phyloP scores from a whole-genome alignment of 2,888 invertebrate genomes.

The Phalera bucephala region DNA sequence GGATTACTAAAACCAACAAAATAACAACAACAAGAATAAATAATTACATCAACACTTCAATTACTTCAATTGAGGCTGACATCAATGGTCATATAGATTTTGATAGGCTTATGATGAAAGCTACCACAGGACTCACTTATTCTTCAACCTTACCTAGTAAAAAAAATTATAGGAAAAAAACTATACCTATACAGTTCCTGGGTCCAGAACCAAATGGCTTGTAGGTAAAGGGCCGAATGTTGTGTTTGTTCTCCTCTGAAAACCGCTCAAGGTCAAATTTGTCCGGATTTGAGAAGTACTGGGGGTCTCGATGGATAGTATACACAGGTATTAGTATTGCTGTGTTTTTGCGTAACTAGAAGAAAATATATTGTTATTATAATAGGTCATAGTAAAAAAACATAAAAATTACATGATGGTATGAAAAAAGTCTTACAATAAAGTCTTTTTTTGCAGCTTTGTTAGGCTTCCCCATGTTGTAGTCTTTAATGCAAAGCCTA shows the following conservation, averaged over 20 bases:
- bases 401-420: neutral
- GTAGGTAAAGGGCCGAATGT: slow-evolving; percentile 55
- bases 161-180: too few species aligned
- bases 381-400: neutral
- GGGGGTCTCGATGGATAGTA: slow-evolving; percentile 74
- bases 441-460: slow-evolving; percentile 43
- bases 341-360: slow-evolving; percentile 50
- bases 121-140: too few species aligned
- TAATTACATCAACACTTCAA: too few species aligned
- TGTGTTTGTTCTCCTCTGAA: slow-evolving; percentile 79
- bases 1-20: too few species aligned
- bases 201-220: slow-evolving; percentile 84
- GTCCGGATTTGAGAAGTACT: slow-evolving; percentile 80
- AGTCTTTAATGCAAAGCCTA: slow-evolving; percentile 75
- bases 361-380: slow-evolving; percentile 7
- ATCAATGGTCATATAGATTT: too few species aligned
- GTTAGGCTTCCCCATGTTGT: slow-evolving; percentile 61
- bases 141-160: too few species aligned
- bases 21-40: too few species aligned
- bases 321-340: slow-evolving; percentile 56
- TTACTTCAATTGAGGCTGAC: too few species aligned
- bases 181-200: slow-evolving; percentile 83
- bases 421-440: slow-evolving; percentile 56
- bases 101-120: too few species aligned
- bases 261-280: too few species aligned